phyloP scores from a whole-genome alignment of 2,888 invertebrate genomes.

The Eupithecia insigniata region DNA sequence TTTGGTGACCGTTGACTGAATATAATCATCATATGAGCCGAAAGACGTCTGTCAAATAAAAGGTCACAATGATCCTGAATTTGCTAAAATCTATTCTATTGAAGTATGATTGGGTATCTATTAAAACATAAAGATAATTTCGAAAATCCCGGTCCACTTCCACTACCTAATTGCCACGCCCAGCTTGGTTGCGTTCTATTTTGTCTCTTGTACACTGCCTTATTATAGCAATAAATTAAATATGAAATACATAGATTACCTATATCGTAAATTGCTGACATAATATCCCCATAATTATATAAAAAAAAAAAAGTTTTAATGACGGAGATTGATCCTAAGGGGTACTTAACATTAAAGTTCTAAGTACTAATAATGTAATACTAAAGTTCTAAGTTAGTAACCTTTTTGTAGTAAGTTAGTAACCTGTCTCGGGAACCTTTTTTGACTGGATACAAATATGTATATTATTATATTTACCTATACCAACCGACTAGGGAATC shows the following conservation, averaged over 20 bases:
- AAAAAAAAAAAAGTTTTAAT: neutral
- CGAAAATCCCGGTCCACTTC: neutral
- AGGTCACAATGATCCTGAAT: neutral
- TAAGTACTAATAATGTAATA: too few species aligned
- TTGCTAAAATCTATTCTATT: neutral
- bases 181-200: too few species aligned
- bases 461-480: too few species aligned
- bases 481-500: too few species aligned
- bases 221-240: neutral
- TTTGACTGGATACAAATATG: too few species aligned
- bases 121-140: too few species aligned
- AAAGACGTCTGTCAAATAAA: neutral
- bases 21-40: neutral
- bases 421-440: too few species aligned
- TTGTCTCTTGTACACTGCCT: too few species aligned
- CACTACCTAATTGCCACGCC: neutral
- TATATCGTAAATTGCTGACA: neutral
- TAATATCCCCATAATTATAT: neutral
- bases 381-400: too few species aligned
- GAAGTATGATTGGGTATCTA: too few species aligned
- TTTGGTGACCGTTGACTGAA: conserved; percentile 14
- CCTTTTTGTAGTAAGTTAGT: too few species aligned
- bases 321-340: neutral
- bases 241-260: neutral
- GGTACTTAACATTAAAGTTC: neutral